phyloP scores from a whole-genome alignment of 2,797 vertebrate genomes.

The Tragopan temminckii region DNA sequence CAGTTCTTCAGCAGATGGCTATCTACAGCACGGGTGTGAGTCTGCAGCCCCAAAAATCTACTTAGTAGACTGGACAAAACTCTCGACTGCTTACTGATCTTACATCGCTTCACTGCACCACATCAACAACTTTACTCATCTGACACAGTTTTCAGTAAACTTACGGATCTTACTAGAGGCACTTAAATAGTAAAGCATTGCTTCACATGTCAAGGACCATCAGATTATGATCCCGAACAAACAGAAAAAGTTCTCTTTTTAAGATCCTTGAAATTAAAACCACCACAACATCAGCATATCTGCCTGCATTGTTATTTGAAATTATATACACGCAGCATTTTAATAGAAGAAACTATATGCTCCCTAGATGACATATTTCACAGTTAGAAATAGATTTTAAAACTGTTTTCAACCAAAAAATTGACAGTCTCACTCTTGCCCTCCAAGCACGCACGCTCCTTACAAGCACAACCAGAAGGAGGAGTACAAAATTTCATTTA shows the following conservation, averaged over 20 bases:
- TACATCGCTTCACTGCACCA: neutral
- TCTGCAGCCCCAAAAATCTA: neutral
- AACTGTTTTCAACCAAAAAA: conserved; percentile 76
- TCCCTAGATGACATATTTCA: conserved; percentile 76
- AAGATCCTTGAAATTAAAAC: conserved; percentile 9
- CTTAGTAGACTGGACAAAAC: neutral
- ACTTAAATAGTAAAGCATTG: neutral
- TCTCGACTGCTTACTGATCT: neutral
- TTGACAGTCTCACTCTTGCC: conserved; percentile 54
- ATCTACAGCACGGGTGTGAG: fast-evolving
- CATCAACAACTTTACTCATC: neutral
- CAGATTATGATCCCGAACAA: neutral
- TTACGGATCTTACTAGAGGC: neutral
- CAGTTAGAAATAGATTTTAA: conserved; percentile 78
- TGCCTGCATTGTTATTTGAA: conserved; percentile 72
- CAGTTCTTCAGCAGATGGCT: neutral
- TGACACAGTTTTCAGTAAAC: neutral
- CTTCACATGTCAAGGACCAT: neutral
- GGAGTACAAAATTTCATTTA: conserved; percentile 44
- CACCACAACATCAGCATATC: neutral
- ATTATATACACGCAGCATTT: conserved; percentile 57
- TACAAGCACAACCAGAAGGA: conserved; percentile 43
- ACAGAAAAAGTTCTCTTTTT: neutral
- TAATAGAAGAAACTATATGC: conserved; percentile 73
- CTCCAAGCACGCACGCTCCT: conserved; percentile 13